A percentile compares a stretch with the other conserved stretches of the same genome.
phyloP scores from a whole-genome alignment of 2,888 invertebrate genomes.

The Caenorhabditis macrosperma region DNA sequence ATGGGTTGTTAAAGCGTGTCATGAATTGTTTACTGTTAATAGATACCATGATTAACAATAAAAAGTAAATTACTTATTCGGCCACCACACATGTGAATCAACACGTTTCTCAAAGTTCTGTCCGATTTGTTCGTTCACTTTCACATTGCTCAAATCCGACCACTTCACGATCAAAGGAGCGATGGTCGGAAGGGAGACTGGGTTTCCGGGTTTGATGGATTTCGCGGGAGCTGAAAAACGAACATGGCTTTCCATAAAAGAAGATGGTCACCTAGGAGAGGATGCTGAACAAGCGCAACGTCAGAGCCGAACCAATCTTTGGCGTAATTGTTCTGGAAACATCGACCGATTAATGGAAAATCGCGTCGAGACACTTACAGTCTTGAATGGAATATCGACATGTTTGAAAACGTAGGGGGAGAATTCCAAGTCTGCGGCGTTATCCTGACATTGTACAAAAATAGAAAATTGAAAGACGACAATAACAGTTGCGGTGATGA shows the following conservation, averaged over 20 bases:
- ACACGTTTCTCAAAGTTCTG: conserved; percentile 76
- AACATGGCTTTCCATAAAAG: not conserved
- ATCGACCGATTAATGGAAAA: not conserved
- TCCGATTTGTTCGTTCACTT: conserved; percentile 72
- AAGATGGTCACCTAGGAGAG: conserved; percentile 50
- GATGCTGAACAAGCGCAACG: conserved; percentile 71
- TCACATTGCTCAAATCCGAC: conserved; percentile 68
- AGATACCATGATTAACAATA: not conserved
- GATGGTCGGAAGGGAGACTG: conserved; percentile 74
- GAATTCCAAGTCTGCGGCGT: conserved; percentile 73
- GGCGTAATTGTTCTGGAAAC: conserved; percentile 70
- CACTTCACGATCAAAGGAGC: conserved; percentile 71
- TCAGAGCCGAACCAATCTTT: conserved; percentile 73
- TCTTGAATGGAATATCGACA: conserved; percentile 73
- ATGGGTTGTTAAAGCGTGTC: not conserved
- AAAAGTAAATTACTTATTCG: conserved; percentile 58
- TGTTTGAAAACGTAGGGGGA: conserved; percentile 71
- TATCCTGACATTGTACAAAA: conserved; percentile 31
- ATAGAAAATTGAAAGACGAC: too few species aligned
- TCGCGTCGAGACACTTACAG: conserved; percentile 51
- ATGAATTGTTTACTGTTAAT: not conserved
- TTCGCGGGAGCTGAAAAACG: conserved; percentile 66
- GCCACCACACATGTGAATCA: conserved; percentile 77
- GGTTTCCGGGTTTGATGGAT: conserved; percentile 68
- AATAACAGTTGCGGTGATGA: not conserved